These are phyloP conservation scores for Drosophila guanche DNA, from an alignment of 1,140 invertebrate species.

Conservation along the genomic window DNA sequence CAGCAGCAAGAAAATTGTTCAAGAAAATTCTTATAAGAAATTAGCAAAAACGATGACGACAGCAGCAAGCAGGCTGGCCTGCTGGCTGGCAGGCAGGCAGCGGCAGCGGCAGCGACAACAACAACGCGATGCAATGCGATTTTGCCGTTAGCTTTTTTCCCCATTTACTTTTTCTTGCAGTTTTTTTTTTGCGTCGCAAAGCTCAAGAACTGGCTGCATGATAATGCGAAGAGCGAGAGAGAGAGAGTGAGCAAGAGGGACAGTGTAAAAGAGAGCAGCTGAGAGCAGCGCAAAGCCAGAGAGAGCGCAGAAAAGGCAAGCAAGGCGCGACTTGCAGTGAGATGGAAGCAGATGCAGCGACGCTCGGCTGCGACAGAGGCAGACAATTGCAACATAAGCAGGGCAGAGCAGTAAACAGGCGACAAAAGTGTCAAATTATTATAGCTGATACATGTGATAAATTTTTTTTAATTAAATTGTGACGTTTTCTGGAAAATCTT, in stretches of 20 bases:
- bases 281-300: constrained; percentile 21
- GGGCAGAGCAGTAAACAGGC: constrained; percentile 20
- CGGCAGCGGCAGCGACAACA: constrained; percentile 18
- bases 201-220: constrained; percentile 44
- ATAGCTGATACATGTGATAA: too few relatives aligned
- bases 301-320: constrained; percentile 39
- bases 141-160: constrained; percentile 73
- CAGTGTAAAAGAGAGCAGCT: constrained; percentile 15
- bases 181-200: constrained; percentile 37
- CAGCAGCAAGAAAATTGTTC: constrained; percentile 70
- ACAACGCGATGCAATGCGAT: constrained; percentile 41
- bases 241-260: constrained; percentile 14
- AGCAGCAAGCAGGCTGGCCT: constrained; percentile 22
- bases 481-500: not conserved
- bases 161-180: constrained; percentile 11
- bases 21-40: constrained; percentile 79
- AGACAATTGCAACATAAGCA: constrained; percentile 55
- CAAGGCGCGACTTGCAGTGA: constrained; percentile 57
- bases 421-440: constrained; percentile 26
- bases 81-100: constrained; percentile 8
- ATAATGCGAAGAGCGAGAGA: not conserved
- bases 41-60: constrained; percentile 63
- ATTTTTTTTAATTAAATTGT: too few relatives aligned
- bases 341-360: constrained; percentile 23
- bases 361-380: constrained; percentile 1